These are phyloP conservation scores for Helicolenus hilgendorfi DNA, from an alignment of 2,797 vertebrate species.

Conservation along the genomic window DNA sequence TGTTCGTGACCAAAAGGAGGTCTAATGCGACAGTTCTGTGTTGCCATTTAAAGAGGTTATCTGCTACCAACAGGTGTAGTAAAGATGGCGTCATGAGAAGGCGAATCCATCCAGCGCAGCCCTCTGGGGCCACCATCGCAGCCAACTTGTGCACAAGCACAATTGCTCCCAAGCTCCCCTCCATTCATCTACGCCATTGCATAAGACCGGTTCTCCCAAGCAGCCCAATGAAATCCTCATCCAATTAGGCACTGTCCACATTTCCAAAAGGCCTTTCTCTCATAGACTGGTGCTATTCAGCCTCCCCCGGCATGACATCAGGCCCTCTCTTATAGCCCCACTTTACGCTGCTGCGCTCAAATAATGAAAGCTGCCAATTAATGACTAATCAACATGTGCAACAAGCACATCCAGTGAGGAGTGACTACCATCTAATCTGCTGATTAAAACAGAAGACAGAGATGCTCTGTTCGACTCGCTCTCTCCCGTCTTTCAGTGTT, in stretches of 20 bases:
- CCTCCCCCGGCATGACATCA: constrained; percentile 85
- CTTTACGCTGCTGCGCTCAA: constrained; percentile 86
- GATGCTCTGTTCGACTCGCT: constrained; percentile 79
- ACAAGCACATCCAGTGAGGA: constrained; percentile 85
- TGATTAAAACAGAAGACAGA: constrained; percentile 86
- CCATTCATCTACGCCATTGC: constrained; percentile 85
- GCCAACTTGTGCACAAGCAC: constrained; percentile 68
- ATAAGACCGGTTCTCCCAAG: constrained; percentile 82
- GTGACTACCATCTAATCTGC: constrained; percentile 85
- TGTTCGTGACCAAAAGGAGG: not conserved
- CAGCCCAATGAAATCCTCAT: constrained; percentile 87
- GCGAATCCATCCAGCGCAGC: constrained; percentile 2
- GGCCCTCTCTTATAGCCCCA: constrained; percentile 84
- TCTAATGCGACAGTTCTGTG: not conserved
- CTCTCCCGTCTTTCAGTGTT: constrained; percentile 34
- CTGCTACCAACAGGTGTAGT: constrained; percentile 16
- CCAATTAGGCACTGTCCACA: constrained; percentile 88
- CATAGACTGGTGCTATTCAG: constrained; percentile 86
- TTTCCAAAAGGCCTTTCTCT: constrained; percentile 89
- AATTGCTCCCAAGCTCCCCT: constrained; percentile 62
- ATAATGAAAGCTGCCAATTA: constrained; percentile 89
- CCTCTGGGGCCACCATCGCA: constrained; percentile 50
- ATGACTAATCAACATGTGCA: constrained; percentile 89
- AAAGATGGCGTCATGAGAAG: constrained; percentile 29
- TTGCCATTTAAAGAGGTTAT: not conserved